A percentile compares a stretch with the other conserved stretches of the same genome.
These are phyloP conservation scores for Aleadryas rufinucha DNA, from an alignment of 2,113 vertebrate genomes.

Conservation along the genomic window DNA sequence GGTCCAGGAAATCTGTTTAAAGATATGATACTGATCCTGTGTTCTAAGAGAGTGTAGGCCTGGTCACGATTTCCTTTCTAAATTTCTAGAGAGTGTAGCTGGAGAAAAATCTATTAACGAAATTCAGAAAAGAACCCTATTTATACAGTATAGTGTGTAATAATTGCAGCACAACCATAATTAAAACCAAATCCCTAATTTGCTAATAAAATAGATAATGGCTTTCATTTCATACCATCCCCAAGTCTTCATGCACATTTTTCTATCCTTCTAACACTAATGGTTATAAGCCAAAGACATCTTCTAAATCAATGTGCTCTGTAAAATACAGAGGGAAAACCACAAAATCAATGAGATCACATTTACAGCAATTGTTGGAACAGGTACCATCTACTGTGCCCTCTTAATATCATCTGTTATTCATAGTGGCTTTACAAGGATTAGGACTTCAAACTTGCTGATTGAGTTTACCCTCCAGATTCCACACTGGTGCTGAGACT, in stretches of 20 bases:
- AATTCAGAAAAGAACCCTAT: not conserved
- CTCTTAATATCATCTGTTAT: not conserved
- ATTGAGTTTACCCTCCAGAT: not conserved
- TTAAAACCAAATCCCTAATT: not conserved
- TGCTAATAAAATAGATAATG: not conserved
- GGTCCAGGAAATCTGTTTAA: not conserved
- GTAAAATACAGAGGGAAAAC: not conserved
- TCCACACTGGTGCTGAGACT: not conserved
- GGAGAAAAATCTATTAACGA: not conserved
- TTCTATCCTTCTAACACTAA: not conserved
- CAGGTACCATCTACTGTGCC: not conserved
- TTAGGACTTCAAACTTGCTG: not conserved
- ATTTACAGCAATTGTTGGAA: not conserved
- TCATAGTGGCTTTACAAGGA: not conserved
- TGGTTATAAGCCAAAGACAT: not conserved
- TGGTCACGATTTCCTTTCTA: not conserved
- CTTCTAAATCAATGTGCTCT: not conserved
- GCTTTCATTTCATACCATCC: not conserved
- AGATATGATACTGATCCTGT: not conserved
- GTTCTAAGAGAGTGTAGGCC: not conserved
- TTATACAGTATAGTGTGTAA: not conserved
- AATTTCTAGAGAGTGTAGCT: not conserved
- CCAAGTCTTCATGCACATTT: not conserved
- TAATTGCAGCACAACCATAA: not conserved
- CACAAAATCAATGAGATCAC: not conserved